Evolutionary conservation across 2,888 invertebrate species (phyloP).

Genomic region (Amphiduros pacificus): DNA sequence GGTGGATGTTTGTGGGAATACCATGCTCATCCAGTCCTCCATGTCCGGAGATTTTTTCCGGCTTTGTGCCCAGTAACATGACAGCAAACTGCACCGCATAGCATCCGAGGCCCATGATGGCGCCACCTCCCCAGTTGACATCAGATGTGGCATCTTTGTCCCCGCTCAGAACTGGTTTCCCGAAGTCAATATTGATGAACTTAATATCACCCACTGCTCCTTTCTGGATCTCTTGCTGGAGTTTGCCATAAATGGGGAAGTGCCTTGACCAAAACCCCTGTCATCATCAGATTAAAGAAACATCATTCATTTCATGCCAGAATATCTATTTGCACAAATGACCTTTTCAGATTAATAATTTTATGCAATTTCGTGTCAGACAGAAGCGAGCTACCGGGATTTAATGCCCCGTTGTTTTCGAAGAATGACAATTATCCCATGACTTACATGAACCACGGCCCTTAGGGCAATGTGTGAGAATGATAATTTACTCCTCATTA

Average conservation of each 20-base stretch:
- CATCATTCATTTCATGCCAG: not conserved
- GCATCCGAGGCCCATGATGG: constrained; percentile 41
- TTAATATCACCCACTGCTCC: constrained; percentile 79
- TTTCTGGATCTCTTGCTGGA: constrained; percentile 72
- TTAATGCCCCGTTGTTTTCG: too few species aligned
- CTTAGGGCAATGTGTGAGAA: too few species aligned
- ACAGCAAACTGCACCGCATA: constrained; percentile 43
- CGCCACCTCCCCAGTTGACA: constrained; percentile 75
- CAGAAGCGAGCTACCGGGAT: too few species aligned
- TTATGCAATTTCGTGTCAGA: too few species aligned
- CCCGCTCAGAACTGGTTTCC: constrained; percentile 59
- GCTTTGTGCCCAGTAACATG: constrained; percentile 69
- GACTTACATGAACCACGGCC: too few species aligned
- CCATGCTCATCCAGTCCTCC: constrained; percentile 44
- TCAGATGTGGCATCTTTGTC: constrained; percentile 64
- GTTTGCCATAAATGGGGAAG: constrained; percentile 74
- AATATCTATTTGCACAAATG: too few species aligned
- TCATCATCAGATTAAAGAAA: not conserved
- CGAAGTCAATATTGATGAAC: constrained; percentile 68
- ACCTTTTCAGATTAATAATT: too few species aligned
- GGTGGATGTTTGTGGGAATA: too few species aligned
- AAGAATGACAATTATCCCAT: too few species aligned
- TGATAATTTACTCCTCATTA: too few species aligned
- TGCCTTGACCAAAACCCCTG: constrained; percentile 84
- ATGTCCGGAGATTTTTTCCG: constrained; percentile 64